These are phyloP conservation scores for Oenanthe melanoleuca DNA, from an alignment of 2,113 vertebrate species.

Conservation along the genomic window DNA sequence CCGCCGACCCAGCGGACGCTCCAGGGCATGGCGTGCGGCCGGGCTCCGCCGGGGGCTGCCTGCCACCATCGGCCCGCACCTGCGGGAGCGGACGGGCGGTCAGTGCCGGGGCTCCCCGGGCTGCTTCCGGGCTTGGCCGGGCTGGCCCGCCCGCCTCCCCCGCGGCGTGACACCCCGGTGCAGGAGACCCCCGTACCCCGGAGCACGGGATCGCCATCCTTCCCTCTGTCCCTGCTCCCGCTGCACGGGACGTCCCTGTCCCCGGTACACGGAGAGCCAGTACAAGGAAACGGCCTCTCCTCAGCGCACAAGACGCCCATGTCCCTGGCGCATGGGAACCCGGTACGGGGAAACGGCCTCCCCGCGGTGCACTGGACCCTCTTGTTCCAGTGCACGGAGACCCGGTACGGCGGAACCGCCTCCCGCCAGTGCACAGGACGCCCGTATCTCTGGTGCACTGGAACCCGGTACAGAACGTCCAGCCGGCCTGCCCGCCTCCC, in stretches of 20 bases:
- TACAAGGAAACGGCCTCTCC: neutral
- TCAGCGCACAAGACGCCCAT: neutral
- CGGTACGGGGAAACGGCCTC: neutral
- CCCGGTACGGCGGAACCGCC: neutral
- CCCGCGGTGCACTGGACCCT: neutral
- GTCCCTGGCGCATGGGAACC: neutral
- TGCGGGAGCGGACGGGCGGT: neutral
- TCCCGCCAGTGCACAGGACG: neutral
- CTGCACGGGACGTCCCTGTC: neutral
- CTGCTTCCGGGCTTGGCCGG: neutral
- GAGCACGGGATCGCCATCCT: neutral
- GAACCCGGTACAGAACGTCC: neutral
- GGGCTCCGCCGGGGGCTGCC: neutral
- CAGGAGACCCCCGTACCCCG: neutral
- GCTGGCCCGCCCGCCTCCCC: neutral
- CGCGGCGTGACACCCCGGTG: neutral
- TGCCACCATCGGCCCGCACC: constrained; percentile 2
- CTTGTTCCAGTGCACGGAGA: neutral
- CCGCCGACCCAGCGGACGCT: constrained; percentile 65
- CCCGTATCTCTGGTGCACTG: neutral
- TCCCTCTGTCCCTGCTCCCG: neutral
- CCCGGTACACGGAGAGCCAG: too few relatives aligned
- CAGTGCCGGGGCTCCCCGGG: neutral
- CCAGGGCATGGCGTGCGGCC: constrained; percentile 78
- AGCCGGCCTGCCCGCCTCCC: too few relatives aligned